These are phyloP conservation scores for Aspiorhynchus laticeps DNA, from an alignment of 2,113 vertebrate genomes.

Conservation along the genomic window DNA sequence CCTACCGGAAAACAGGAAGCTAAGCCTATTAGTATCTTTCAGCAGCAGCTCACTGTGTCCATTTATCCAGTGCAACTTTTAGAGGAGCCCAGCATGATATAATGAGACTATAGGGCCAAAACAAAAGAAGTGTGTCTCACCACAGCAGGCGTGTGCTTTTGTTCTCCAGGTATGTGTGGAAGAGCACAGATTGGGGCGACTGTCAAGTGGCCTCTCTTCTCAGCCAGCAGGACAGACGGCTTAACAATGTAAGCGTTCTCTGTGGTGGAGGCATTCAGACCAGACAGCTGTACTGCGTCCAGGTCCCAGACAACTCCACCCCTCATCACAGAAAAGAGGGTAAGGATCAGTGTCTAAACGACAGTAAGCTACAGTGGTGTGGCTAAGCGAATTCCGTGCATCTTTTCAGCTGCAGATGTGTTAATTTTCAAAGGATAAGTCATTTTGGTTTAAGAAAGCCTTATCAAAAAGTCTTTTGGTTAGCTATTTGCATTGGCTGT, in stretches of 20 bases:
- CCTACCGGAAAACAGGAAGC: slow-evolving; percentile 14
- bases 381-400: neutral
- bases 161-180: slow-evolving; percentile 87
- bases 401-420: neutral
- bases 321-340: slow-evolving; percentile 82
- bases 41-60: slow-evolving; percentile 1
- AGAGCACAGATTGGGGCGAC: slow-evolving; percentile 87
- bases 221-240: slow-evolving; percentile 77
- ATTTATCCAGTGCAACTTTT: neutral
- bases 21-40: slow-evolving; percentile 41
- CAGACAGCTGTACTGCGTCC: slow-evolving; percentile 88
- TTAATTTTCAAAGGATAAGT: neutral
- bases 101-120: slow-evolving; percentile 26
- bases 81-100: slow-evolving; percentile 22
- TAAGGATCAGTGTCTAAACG: slow-evolving; percentile 63
- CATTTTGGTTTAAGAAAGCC: neutral
- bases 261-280: slow-evolving; percentile 93
- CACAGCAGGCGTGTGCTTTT: slow-evolving; percentile 29
- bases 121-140: slow-evolving; percentile 34
- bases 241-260: slow-evolving; percentile 67
- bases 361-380: neutral
- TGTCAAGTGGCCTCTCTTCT: slow-evolving; percentile 85
- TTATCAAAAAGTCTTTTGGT: neutral
- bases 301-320: slow-evolving; percentile 67
- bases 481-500: neutral